Percentiles rank a stretch among this genome's conserved stretches.
Evolutionary conservation across 2,113 vertebrate species (phyloP).

Genomic region (Salvator merianae): DNA sequence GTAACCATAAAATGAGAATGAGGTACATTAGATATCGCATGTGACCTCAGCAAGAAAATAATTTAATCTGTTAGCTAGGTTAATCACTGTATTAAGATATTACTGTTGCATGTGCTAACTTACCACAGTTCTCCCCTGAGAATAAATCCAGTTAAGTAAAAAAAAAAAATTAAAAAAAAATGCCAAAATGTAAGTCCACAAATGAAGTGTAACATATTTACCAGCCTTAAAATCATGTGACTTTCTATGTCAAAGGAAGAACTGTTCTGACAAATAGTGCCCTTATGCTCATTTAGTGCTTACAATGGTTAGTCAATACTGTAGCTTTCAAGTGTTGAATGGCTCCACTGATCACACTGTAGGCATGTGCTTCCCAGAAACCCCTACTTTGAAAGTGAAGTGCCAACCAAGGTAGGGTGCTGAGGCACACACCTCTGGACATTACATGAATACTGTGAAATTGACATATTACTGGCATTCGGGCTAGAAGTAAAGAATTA

Average conservation of each 20-base stretch:
- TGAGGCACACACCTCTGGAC: no score
- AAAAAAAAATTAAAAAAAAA: background rate
- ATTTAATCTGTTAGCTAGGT: conserved; percentile 8
- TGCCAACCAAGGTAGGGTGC: no score
- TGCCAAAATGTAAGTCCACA: background rate
- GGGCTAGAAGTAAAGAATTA: no score
- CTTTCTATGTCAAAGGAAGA: background rate
- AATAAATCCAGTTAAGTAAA: conserved; percentile 23
- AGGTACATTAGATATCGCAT: background rate
- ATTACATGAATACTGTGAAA: no score
- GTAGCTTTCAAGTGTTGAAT: background rate
- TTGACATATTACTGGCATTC: no score
- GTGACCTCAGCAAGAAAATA: background rate
- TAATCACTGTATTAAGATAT: conserved; percentile 18
- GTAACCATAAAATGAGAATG: background rate
- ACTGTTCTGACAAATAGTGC: conserved; percentile 1
- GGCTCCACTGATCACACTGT: background rate
- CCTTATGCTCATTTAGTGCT: conserved; percentile 18
- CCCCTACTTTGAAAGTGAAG: no score
- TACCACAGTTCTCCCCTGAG: background rate
- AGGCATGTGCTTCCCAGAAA: no score
- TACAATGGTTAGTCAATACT: conserved; percentile 2
- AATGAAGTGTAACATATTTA: background rate
- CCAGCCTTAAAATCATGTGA: conserved; percentile 6
- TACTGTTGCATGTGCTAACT: conserved; percentile 2